Base-by-base conservation (phyloP, 2,888 invertebrate genomes). In the Drymonia ruficornis region DNA sequence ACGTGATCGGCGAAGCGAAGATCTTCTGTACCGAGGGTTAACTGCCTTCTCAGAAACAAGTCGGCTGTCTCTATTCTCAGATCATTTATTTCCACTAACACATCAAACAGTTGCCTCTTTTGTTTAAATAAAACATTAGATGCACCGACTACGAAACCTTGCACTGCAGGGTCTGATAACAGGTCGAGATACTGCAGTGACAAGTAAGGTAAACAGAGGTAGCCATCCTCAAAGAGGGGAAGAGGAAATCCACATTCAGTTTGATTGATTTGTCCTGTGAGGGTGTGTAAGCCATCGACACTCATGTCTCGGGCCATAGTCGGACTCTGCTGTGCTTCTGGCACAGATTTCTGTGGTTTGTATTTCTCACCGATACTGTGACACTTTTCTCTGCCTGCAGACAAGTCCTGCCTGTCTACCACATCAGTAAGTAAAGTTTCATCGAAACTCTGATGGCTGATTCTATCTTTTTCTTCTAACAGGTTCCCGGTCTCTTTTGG, bases 91-190 rank as follows among this genome's bases (percentile, higher is more conserved):
- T 98, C 98, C 2, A 99, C 95, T 52, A 99, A 88, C 16, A 98
- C 97, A 87, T 99, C 99, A 61, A 98, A 96, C 49, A 99, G 88
- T 76, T 98, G 97, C 60, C 96, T 95, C 79, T 98, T 98, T 84
- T 99, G 99, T 82, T 98, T 98, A 83, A 99, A 99, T 38, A 99
- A 93, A n/a, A 98, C 96, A 92, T 99, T 99, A 15, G 99, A 99
- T n/a, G 99, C 99, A 40, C 99, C 99, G 56, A 99, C 97, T 45
- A 98, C 94, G 86, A 97, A 97, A 29, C 96, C 97, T 60, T 96
- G 93, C 8, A 99, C 97, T 70, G 97, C 97, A 4, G 96, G 94
- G 84, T 99, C 98, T 49, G 96, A 95, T 52, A 99, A 89, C 54
- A 98, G 91, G 89, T 99, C 99, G 91, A 99, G 95, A 83, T 98